These are phyloP conservation scores for Habroteleia sp. DNA, from an alignment of 2,888 invertebrate species.

Conservation along the genomic window DNA sequence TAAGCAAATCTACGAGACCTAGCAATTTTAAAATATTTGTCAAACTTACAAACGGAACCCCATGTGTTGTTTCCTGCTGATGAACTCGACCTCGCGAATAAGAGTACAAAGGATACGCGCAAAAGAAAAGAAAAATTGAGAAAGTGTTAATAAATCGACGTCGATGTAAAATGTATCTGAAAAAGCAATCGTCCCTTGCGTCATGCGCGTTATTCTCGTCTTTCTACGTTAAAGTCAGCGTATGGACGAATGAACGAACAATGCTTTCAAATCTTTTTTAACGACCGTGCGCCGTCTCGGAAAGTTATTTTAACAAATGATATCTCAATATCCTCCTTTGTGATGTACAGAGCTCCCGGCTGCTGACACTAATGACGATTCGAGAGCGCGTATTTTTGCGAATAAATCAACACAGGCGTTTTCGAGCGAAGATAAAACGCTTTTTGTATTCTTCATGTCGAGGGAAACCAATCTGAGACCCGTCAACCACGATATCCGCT, in stretches of 20 bases:
- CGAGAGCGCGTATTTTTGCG: conserved; percentile 51
- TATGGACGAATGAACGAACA: conserved; percentile 31
- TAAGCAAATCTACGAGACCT: not conserved
- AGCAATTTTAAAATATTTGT: conserved; percentile 21
- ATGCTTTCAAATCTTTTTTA: conserved; percentile 48
- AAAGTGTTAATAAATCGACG: conserved; percentile 61
- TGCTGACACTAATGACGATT: conserved; percentile 67
- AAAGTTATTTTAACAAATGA: conserved; percentile 60
- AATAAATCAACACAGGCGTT: conserved; percentile 64
- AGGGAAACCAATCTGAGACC: conserved; percentile 50
- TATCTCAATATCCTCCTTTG: conserved; percentile 59
- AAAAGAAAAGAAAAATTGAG: conserved; percentile 37
- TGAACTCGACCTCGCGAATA: conserved; percentile 49
- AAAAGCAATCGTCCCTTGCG: conserved; percentile 51
- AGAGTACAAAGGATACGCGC: conserved; percentile 41
- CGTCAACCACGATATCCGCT: conserved; percentile 62
- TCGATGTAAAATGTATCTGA: conserved; percentile 45
- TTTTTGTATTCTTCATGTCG: conserved; percentile 48
- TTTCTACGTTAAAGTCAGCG: conserved; percentile 21
- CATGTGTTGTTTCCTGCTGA: conserved; percentile 47
- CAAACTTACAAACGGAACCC: conserved; percentile 3
- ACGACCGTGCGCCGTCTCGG: conserved; percentile 46
- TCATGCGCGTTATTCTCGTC: conserved; percentile 47
- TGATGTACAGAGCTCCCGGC: conserved; percentile 65
- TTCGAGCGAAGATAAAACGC: conserved; percentile 50